These are phyloP conservation scores for Lochmaea crataegi DNA, from an alignment of 2,888 invertebrate genomes.

Conservation along the genomic window DNA sequence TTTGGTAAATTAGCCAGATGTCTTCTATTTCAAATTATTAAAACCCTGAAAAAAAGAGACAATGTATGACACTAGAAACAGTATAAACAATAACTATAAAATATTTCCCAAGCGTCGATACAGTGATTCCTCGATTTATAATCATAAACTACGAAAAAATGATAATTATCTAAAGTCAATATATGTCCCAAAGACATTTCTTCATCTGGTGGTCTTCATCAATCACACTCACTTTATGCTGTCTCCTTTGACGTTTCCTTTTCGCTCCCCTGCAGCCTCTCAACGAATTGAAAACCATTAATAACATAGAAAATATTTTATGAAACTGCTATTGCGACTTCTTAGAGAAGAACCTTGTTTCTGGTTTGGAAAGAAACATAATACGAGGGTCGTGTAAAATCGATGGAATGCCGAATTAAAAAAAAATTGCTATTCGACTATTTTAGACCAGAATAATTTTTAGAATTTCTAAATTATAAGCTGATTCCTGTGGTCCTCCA, in stretches of 20 bases:
- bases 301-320: slow-evolving; percentile 58
- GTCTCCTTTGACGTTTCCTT: slow-evolving; percentile 50
- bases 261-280: slow-evolving; percentile 48
- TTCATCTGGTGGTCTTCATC: slow-evolving; percentile 65
- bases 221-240: slow-evolving; percentile 63
- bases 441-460: no score
- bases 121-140: slow-evolving; percentile 32
- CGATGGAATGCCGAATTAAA: no score
- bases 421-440: no score
- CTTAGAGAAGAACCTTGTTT: slow-evolving; percentile 52
- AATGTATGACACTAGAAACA: not conserved
- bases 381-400: slow-evolving; percentile 5
- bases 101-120: slow-evolving; percentile 17
- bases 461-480: no score
- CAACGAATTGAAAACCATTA: slow-evolving; percentile 54
- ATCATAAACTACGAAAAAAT: slow-evolving; percentile 38
- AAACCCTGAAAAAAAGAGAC: no score
- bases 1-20: no score
- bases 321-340: slow-evolving; percentile 53
- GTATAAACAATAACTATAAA: not conserved
- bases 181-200: slow-evolving; percentile 63
- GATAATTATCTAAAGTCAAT: slow-evolving; percentile 64
- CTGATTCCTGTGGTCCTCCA: no score
- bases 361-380: slow-evolving; percentile 9
- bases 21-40: no score